A percentile compares a stretch with the other conserved stretches of the same genome.
These are phyloP conservation scores for Pachyseris speciosa DNA, from an alignment of 64 coral and sea anemone genomes.

Conservation along the genomic window DNA sequence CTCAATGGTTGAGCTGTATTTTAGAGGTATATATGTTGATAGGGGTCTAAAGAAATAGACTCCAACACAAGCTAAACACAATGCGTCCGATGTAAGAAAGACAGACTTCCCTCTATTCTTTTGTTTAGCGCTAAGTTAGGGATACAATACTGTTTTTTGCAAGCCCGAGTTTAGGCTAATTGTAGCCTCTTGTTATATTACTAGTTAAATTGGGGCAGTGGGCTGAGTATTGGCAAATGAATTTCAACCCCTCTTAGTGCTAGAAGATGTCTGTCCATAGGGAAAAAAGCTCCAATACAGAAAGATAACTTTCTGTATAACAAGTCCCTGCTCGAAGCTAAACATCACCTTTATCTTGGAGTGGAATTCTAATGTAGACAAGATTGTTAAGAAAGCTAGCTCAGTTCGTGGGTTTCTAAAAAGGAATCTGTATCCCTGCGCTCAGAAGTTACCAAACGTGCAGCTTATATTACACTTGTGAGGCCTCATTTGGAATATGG, in stretches of 20 bases:
- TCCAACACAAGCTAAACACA: no score
- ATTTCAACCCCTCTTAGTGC: not conserved
- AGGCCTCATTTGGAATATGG: conserved; percentile 3
- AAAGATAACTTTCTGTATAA: not conserved
- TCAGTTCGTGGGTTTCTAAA: not conserved
- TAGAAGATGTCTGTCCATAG: not conserved
- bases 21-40: no score
- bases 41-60: no score
- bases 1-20: no score
- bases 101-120: no score
- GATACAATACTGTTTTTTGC: no score
- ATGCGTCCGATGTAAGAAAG: no score
- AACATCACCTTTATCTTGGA: not conserved
- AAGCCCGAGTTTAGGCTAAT: no score
- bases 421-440: not conserved
- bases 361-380: not conserved
- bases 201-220: not conserved
- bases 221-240: conserved; percentile 3
- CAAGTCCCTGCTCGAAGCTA: not conserved
- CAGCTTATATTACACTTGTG: no score
- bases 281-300: not conserved
- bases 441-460: not conserved
- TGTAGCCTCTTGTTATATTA: no score
- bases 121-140: no score
- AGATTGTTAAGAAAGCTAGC: not conserved